Evolutionary conservation across 2,888 invertebrate genomes (phyloP).

Genomic region (Zygogramma bicolorata): DNA sequence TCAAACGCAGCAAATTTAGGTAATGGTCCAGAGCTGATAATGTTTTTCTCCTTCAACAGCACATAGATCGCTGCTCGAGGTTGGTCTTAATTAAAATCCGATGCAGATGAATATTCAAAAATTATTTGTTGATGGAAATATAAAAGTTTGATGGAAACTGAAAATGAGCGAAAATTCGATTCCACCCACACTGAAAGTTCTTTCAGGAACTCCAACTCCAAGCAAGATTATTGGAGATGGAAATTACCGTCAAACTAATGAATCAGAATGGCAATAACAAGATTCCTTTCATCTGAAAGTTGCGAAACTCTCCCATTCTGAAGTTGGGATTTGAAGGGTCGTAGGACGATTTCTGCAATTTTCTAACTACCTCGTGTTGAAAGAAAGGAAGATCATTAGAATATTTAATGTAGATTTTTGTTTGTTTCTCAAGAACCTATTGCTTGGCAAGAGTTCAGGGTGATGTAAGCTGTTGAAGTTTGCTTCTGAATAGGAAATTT

Average conservation of each 20-base stretch:
- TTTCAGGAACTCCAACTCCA: not conserved
- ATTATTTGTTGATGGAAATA: not conserved
- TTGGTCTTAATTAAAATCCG: not conserved
- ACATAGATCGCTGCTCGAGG: no score
- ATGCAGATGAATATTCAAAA: not conserved
- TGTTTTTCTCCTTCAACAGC: no score
- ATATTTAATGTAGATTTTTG: no score
- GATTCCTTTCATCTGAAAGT: constrained; percentile 25
- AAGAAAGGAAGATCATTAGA: not conserved
- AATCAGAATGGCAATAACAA: constrained; percentile 37
- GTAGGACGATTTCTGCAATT: not conserved
- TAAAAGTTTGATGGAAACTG: not conserved
- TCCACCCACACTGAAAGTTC: not conserved
- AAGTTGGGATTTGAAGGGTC: not conserved
- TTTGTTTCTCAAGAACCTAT: no score
- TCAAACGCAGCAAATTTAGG: no score
- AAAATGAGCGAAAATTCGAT: not conserved
- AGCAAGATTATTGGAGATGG: constrained; percentile 30
- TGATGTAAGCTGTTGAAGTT: no score
- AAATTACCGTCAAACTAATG: constrained; percentile 39
- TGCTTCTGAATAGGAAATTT: not conserved
- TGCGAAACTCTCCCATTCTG: constrained; percentile 24
- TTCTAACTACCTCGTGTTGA: not conserved
- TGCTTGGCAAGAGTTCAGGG: no score
- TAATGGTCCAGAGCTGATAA: no score